Base-by-base conservation (phyloP, 2,888 invertebrate species). In the Coleophora flavipennella region DNA sequence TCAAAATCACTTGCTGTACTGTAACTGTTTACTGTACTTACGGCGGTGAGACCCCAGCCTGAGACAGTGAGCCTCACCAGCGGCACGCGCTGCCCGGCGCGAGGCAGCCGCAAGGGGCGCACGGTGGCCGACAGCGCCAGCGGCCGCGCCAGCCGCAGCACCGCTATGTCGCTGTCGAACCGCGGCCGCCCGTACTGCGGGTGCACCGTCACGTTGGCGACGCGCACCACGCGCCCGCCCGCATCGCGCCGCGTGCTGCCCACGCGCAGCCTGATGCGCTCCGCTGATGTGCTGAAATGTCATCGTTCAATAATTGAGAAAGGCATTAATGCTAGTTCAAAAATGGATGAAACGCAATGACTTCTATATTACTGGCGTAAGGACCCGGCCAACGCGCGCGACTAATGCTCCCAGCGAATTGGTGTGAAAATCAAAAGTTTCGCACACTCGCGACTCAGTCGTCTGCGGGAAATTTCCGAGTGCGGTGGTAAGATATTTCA, bases 1-100 rank as follows among this genome's bases (percentile, higher is more conserved):
- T 3, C 20, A 20, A 20, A 20, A n/a, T n/a, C n/a, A n/a, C n/a
- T 20, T 20, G 20, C 20, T 3, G 20, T 20, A 4, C 3, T 20
- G 20, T 6, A 20, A 6, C 20, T 3, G 6, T 31, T 29, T 33
- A 28, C 8, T 10, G 31, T 46, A 67, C 73, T 70, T 45, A 85
- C 85, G 46, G 75, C 78, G 40, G 83, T 81, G 1, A 81, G 54
- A 0, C 85, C 85, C 85, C 85, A 86, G 1, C 85, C 85, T 0
- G 83, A 78, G 1, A 85, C 80, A 6, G 81, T 79, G 0, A 85
- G 55, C 37, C 80, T 55, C 0, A 79, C 80, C 0, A 83, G 53
- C 0, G 85, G 85, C 7, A 85, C 74, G 0, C 62, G 50, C 45
- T 78, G 74, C 0, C 74, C 49, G 1, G 58, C 53, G 45, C 54